Evolutionary conservation across 2,888 invertebrate species (phyloP).

Genomic region (Bhutanitis thaidina): DNA sequence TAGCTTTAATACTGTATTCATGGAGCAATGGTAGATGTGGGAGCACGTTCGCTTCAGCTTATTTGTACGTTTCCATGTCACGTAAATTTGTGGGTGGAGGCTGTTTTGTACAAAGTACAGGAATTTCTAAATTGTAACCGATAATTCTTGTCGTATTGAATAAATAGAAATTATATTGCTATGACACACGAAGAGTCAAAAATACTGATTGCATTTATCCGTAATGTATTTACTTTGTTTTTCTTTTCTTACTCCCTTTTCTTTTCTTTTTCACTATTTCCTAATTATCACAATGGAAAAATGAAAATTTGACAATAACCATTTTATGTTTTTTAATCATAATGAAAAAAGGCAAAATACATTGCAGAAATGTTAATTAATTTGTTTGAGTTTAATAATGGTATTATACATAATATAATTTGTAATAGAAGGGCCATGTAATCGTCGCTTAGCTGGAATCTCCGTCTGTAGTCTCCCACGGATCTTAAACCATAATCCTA

Average conservation of each 20-base stretch:
- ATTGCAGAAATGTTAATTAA: constrained; percentile 14
- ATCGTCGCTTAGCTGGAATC: constrained; percentile 44
- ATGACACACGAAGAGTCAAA: too few species aligned
- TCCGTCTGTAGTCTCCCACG: constrained; percentile 36
- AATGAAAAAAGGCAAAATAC: too few species aligned
- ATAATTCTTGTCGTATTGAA: too few species aligned
- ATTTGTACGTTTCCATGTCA: constrained; percentile 1
- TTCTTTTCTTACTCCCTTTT: too few species aligned
- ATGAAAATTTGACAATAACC: too few species aligned
- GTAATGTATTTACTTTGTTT: too few species aligned
- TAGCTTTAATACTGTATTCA: background rate
- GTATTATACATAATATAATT: constrained; percentile 32
- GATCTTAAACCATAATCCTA: constrained; percentile 56
- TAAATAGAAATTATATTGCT: too few species aligned
- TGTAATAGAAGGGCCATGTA: constrained; percentile 28
- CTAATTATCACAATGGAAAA: too few species aligned
- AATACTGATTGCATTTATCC: too few species aligned
- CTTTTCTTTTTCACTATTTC: too few species aligned
- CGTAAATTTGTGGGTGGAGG: background rate
- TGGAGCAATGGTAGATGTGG: background rate
- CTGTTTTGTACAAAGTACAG: background rate
- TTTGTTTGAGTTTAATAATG: constrained; percentile 28
- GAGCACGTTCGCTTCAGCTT: background rate
- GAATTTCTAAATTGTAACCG: too few species aligned
- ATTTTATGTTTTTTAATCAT: too few species aligned